These are phyloP conservation scores for Lepisosteus osseus DNA, from an alignment of 2,113 vertebrate genomes.

Conservation along the genomic window DNA sequence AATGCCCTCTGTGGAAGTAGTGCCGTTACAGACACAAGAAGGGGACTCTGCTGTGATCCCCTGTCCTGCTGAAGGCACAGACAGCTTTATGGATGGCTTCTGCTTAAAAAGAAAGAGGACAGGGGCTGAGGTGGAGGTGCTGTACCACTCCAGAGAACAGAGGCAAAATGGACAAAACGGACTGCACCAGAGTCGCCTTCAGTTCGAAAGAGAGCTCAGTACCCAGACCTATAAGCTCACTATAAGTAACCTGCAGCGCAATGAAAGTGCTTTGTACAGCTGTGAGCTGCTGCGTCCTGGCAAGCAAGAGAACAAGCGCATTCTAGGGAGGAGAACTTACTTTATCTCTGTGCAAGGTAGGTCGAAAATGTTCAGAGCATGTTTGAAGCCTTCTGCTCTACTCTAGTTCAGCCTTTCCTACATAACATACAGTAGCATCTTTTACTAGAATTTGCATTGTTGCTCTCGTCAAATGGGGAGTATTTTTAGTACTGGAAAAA, in stretches of 20 bases:
- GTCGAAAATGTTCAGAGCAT: conserved; percentile 9
- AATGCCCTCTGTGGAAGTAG: conserved; percentile 12
- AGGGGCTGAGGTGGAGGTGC: conserved; percentile 31
- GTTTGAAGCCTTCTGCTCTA: too few species aligned
- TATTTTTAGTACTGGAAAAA: not conserved
- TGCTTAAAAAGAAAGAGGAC: conserved; percentile 39
- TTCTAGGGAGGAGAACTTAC: conserved; percentile 35
- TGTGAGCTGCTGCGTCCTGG: conserved; percentile 46
- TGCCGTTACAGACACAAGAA: conserved; percentile 35
- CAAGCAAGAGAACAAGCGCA: conserved; percentile 8
- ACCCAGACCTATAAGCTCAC: conserved; percentile 50
- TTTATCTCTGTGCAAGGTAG: conserved; percentile 60
- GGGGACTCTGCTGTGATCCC: conserved; percentile 48
- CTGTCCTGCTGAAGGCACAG: conserved; percentile 24
- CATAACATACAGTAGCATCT: not conserved
- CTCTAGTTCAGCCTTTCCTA: not conserved
- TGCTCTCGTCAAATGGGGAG: not conserved
- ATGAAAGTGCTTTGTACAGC: conserved; percentile 55
- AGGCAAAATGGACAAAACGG: too few species aligned
- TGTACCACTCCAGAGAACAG: conserved; percentile 42
- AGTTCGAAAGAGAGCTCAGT: not conserved
- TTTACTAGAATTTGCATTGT: too few species aligned
- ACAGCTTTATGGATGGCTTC: conserved; percentile 42
- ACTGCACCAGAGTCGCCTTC: conserved; percentile 15
- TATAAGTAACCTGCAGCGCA: conserved; percentile 45